Base-by-base conservation (phyloP, 1,140 invertebrate species). In the Parasteatoda tepidariorum region DNA sequence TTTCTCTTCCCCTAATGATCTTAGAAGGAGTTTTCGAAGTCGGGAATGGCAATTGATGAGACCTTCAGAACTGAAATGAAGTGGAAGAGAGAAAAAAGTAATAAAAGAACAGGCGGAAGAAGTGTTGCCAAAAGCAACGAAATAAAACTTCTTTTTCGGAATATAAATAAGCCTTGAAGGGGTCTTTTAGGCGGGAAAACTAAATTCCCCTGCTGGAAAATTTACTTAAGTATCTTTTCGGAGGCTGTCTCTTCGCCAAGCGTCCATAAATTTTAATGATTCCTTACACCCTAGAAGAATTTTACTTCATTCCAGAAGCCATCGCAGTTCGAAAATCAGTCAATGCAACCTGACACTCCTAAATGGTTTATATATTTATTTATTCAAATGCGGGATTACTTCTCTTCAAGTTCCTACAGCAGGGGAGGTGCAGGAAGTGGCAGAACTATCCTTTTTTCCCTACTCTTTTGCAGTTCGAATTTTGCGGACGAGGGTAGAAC, bases 291-390 rank as follows among this genome's bases (percentile, higher is more conserved):
- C 24, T 57, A 18, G 18, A 22, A 64, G 74, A 30, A 13, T 28
- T 64, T 64, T 54, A 22, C 41, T 78, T 66, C 74, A 55, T 78
- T 78, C 38, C 26, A 31, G n/a, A 38, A 24, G 3, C 28, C 41
- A 31, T 11, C 61, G 11, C 59, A 33, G 34, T 64, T 34, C 26
- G 62, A 79, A 79, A 79, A 79, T 79, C 75, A 79, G 75, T 79
- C 75, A 79, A 57, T 48, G 62, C 41, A 7, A 9, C 48, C 22
- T 67, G 67, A 57, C 55, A 57, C 67, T 48, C 66, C 78, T 71
- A 82, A 82, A 82, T 82, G 78, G 78, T 82, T 82, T 82, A 70
- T 82, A 71, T 82, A 82, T 82, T 82, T 82, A 82, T 82, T 82
- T 82, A 82, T 82, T 82, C 78, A 82, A 82, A 82, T 82, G 78